Base-by-base conservation (phyloP, 2,797 vertebrate species). In the Enteromius mattozi region DNA sequence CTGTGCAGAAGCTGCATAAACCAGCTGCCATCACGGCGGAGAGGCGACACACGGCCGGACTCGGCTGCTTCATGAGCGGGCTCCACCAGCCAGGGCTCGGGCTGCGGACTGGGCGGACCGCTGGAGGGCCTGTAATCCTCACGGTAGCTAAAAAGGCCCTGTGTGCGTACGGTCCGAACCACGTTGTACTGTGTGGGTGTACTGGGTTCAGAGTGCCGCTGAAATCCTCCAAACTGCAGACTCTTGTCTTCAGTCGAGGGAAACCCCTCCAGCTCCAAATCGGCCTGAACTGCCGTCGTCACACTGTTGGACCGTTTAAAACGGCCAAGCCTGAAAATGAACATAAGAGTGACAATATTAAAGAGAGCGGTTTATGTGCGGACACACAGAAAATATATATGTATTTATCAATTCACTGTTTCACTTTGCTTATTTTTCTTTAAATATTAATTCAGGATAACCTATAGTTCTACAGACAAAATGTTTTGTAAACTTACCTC, bases 221-320 rank as follows among this genome's bases (percentile, higher is more conserved):
- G 98, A 94, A 99, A 99, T 10, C 97, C 97, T 5, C 98, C 98
- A 13, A 99, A 99, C 90, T 99, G 98, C 91, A 99, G 95, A 77
- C 97, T 97, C 82, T 99, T 99, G 93, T 99, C 98, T 91, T 99
- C 98, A 92, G 95, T 99, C 83, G 95, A 95, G 10, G 97, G 97
- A 90, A 99, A 98, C 69, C 97, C 96, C 91, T 99, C 98, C 90
- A 98, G 91, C 92, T 99, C 98, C 92, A 99, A 88, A 92, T 99
- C 98, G 0, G 98, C 98, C 91, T 99, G 98, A 79, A 99, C 98
- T 0, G 94, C 97, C 9, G 98, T 96, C 1, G 98, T 99, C 86
- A 99, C 98, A 0, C 98, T 99, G 93, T 99, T 99, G 13, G 98
- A 99, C 51, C 98, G 96, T 88, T 99, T 99, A 92, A 99, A 99